These are phyloP conservation scores for Eublepharis macularius DNA, from an alignment of 2,113 vertebrate genomes.

Conservation along the genomic window DNA sequence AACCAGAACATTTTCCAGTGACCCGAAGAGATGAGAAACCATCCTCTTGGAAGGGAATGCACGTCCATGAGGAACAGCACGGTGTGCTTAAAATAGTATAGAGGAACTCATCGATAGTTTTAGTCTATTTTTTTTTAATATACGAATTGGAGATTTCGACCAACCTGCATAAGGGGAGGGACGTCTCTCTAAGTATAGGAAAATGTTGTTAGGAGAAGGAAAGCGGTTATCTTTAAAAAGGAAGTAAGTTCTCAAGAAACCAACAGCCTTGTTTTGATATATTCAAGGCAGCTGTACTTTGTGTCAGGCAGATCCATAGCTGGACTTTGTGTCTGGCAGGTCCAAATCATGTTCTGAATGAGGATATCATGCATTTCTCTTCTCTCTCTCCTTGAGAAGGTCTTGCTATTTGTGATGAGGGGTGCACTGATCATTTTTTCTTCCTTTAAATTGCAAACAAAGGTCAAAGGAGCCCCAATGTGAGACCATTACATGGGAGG, in stretches of 20 bases:
- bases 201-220: background rate
- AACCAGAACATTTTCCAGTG: slow-evolving; percentile 58
- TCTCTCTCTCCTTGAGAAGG: no score
- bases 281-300: background rate
- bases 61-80: slow-evolving; percentile 25
- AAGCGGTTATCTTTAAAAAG: background rate
- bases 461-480: no score
- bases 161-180: background rate
- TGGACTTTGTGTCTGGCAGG: background rate
- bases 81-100: background rate
- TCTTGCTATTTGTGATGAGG: no score
- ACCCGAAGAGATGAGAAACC: slow-evolving; percentile 51
- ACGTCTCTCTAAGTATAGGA: background rate
- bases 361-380: no score
- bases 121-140: background rate
- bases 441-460: no score
- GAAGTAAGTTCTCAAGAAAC: background rate
- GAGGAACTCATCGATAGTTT: background rate
- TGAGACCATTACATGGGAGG: no score
- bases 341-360: background rate
- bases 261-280: background rate
- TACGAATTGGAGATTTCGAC: background rate
- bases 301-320: background rate
- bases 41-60: slow-evolving; percentile 31
- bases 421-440: no score